Base-by-base conservation (phyloP, 2,113 vertebrate genomes). In the Hemibagrus wyckioides region DNA sequence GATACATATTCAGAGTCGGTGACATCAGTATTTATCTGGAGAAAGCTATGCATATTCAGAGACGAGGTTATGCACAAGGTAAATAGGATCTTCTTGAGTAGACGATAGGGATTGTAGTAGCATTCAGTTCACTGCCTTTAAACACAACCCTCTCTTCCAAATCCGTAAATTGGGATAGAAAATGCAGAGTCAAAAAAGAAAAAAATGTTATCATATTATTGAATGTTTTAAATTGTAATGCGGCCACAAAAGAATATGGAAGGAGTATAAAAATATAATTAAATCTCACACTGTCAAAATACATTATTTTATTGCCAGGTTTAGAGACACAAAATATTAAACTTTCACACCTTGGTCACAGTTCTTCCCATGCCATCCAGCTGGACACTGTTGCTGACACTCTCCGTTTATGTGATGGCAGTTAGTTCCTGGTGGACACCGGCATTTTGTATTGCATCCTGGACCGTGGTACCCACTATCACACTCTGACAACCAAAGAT, bases 371-470 rank as follows among this genome's bases (percentile, higher is more conserved):
- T 90, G 94, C 89, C 90, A 96, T 77, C 98, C 98, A 0, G 85
- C 90, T 0, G 96, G 95, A 86, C 98, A 99, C 85, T 94, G 96
- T 0, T 76, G 89, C 85, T 91, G 91, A 82, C 98, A 99, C 79
- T 89, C 85, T 0, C 98, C 98, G 0, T 90, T 97, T 90, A 95
- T 89, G 0, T 94, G 96, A 93, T 98, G 92, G 13, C 98, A 99
- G 0, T 94, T 89, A 61, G 89, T 92, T 0, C 94, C 97, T 0
- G 82, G 63, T 0, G 90, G 89, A 91, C 98, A 99, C 81, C 67
- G 19, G 10, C 98, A 99, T 4, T 63, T 93, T 83, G 90, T 94
- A 82, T 82, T 93, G 92, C 98, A 99, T 79, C 95, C 94, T 0
- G 90, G 86, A 4, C 98, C 98, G 0, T 95, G 99, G 5, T 85